Evolutionary conservation across 2,113 vertebrate genomes (phyloP).

Genomic region (Orthochromis malagaraziensis): DNA sequence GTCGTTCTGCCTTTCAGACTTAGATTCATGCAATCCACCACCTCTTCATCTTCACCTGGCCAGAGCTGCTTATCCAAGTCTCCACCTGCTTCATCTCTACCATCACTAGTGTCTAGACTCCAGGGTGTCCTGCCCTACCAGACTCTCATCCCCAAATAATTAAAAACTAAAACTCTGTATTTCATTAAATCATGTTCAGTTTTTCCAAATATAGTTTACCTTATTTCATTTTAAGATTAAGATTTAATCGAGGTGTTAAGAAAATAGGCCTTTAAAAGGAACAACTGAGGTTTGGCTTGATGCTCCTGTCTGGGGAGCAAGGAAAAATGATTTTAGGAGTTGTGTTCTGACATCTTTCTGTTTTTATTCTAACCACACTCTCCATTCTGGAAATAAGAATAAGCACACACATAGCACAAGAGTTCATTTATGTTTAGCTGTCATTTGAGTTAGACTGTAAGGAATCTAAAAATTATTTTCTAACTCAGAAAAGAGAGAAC

Average conservation of each 20-base stretch:
- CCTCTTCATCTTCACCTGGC: not conserved
- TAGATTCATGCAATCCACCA: not conserved
- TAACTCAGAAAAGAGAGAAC: not conserved
- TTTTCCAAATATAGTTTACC: not conserved
- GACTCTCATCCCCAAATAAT: not conserved
- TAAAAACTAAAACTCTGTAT: not conserved
- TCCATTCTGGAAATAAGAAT: not conserved
- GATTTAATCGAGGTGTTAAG: not conserved
- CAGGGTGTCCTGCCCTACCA: not conserved
- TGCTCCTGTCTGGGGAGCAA: not conserved
- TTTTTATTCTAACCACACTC: not conserved
- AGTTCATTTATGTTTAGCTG: conserved; percentile 5
- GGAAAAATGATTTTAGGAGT: not conserved
- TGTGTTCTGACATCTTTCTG: not conserved
- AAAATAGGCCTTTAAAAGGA: not conserved
- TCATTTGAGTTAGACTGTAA: not conserved
- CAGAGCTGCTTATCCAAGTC: not conserved
- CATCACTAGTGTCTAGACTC: not conserved
- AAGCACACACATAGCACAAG: not conserved
- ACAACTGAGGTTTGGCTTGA: not conserved
- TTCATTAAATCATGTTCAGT: not conserved
- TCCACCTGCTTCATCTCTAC: not conserved
- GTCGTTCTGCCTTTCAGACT: not conserved
- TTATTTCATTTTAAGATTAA: not conserved
- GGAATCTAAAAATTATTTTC: not conserved